A percentile compares a stretch with the other conserved stretches of the same genome.
phyloP scores from a whole-genome alignment of 2,888 invertebrate species.

The Sialis fuliginosa region DNA sequence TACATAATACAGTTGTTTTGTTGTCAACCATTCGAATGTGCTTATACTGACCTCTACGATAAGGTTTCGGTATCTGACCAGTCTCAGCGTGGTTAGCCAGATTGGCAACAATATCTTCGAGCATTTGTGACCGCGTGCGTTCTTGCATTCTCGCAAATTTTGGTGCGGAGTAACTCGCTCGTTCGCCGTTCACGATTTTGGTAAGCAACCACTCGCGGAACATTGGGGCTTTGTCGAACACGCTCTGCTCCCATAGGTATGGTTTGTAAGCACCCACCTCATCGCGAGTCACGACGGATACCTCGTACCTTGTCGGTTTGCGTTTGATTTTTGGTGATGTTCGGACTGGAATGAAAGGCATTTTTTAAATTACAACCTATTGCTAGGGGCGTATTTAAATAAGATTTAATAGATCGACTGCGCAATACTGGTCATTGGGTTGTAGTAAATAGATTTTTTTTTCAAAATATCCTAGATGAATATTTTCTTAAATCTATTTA shows the following conservation, averaged over 20 bases:
- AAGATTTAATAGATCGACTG: no score
- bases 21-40: neutral
- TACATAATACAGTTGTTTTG: neutral
- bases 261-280: constrained; percentile 93
- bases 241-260: constrained; percentile 87
- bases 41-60: constrained; percentile 47
- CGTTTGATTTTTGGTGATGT: constrained; percentile 75
- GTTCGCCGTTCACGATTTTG: constrained; percentile 84
- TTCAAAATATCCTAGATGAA: no score
- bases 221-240: constrained; percentile 88
- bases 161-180: constrained; percentile 86
- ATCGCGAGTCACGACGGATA: constrained; percentile 82
- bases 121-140: constrained; percentile 80
- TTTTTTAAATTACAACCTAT: no score
- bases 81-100: constrained; percentile 88
- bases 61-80: constrained; percentile 89
- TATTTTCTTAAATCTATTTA: no score
- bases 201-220: constrained; percentile 88
- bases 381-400: no score
- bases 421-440: no score
- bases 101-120: constrained; percentile 87
- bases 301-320: constrained; percentile 75
- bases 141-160: constrained; percentile 93
- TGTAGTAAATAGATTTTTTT: no score
- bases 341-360: constrained; percentile 38